A percentile compares a stretch with the other conserved stretches of the same genome.
Evolutionary conservation across 2,113 vertebrate species (phyloP).

Genomic region (Cisticola juncidis): DNA sequence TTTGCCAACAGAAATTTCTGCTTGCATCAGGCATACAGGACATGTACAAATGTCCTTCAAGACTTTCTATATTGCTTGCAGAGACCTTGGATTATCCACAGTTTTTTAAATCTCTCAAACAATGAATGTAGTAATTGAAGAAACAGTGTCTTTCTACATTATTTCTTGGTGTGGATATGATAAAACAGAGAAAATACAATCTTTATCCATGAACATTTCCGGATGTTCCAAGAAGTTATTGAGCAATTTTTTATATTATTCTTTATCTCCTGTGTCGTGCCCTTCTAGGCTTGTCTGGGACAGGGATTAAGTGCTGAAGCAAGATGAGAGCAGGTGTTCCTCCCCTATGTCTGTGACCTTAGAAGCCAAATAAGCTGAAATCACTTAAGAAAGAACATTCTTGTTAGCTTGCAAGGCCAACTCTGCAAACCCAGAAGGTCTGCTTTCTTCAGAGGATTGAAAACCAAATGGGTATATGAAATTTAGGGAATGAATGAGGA

Average conservation of each 20-base stretch:
- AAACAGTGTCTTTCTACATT: neutral
- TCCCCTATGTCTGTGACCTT: conserved; percentile 3
- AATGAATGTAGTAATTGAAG: neutral
- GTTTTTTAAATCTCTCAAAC: neutral
- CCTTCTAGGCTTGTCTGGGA: conserved; percentile 31
- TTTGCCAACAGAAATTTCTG: neutral
- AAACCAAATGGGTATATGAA: neutral
- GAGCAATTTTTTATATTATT: neutral
- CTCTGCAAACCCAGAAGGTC: neutral
- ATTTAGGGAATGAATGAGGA: neutral
- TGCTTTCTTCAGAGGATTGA: neutral
- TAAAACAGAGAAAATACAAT: conserved; percentile 1
- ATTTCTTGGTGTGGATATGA: neutral
- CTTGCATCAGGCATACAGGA: neutral
- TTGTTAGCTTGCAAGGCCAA: neutral
- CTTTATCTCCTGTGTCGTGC: neutral
- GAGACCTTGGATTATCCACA: neutral
- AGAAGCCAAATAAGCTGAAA: conserved; percentile 17
- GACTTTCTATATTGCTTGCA: neutral
- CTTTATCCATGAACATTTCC: neutral
- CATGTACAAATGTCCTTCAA: neutral
- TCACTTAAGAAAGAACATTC: conserved; percentile 31
- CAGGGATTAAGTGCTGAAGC: conserved; percentile 30
- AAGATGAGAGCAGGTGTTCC: conserved; percentile 45
- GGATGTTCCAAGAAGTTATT: neutral